Evolutionary conservation across 2,113 vertebrate genomes (phyloP), one percentile per base, ranked within the genome.

Genomic region (Oryzias javanicus): DNA sequence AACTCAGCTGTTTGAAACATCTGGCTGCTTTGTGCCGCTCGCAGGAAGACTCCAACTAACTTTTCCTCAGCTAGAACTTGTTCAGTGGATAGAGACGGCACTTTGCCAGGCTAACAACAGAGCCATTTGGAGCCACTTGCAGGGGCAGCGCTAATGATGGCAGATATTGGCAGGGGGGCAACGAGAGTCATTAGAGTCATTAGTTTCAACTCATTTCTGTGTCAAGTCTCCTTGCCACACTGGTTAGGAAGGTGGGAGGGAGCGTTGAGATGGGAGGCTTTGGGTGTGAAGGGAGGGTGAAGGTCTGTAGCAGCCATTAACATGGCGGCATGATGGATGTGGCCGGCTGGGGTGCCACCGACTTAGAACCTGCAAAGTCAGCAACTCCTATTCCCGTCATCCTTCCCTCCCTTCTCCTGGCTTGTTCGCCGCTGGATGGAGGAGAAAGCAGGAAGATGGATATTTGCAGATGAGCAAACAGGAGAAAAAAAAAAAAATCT

Each of bases 141-240:
- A 73, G 73, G 61, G 69, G 49, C 57, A 65, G 75, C 47, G 2
- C 70, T 85, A 82, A 85, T 78, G 78, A 78, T 19, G 40, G 55
- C 56, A 77, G 60, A 49, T 62, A 42, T 62, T 80, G 77, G 76
- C 72, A 76, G 71, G 76, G 75, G 78, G 73, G 80, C 78, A 65
- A 49, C 19, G 14, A 65, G 68, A 70, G 70, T 83, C 78, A 77
- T 79, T 81, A 81, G 60, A 74, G 68, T 83, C 80, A 87, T 87
- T 87, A 83, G 76, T 80, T 83, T 83, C 64, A 78, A 69, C 76
- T 87, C 67, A 81, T 87, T 85, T 78, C 74, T 81, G 63, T 80
- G 78, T 85, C 82, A 80, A 71, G 63, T 72, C 75, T 70, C 74
- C 64, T 70, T 70, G 58, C 70, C 55, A 74, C 74, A 61, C 61